Percentiles rank a stretch among this genome's conserved stretches.
Conservation (phyloP, 2,113 vertebrate genomes). For the Reinhardtius hippoglossoides region DNA sequence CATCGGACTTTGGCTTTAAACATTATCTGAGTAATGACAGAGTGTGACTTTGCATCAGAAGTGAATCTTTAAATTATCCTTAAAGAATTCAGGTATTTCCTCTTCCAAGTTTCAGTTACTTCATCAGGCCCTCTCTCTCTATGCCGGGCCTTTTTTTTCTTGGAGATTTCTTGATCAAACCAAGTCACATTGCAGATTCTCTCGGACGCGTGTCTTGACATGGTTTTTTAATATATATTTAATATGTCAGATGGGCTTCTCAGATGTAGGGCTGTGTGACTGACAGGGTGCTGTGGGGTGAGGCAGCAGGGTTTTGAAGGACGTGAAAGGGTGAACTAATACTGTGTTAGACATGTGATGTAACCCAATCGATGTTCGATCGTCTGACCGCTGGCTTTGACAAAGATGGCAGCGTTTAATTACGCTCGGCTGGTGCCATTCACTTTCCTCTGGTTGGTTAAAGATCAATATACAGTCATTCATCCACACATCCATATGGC, state of each 20-base stretch:
- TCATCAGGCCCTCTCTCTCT: background rate
- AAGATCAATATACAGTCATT: slow-evolving; percentile 40
- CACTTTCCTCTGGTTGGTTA: slow-evolving; percentile 15
- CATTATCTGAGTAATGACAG: background rate
- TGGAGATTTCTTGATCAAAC: slow-evolving; percentile 6
- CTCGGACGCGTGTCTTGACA: slow-evolving; percentile 41
- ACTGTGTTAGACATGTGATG: slow-evolving; percentile 40
- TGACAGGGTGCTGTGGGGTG: background rate
- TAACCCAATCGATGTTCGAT: slow-evolving; percentile 42
- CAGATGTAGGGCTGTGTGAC: slow-evolving; percentile 17
- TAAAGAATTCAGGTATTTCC: background rate
- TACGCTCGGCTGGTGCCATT: slow-evolving; percentile 36
- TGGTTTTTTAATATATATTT: slow-evolving; percentile 49
- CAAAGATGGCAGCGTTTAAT: slow-evolving; percentile 33
- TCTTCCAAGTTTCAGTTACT: background rate
- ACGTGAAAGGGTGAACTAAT: slow-evolving; percentile 22
- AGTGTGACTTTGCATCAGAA: background rate
- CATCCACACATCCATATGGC: slow-evolving; percentile 11
- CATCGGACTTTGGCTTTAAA: background rate
- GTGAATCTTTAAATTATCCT: background rate
- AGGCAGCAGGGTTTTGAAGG: slow-evolving; percentile 33
- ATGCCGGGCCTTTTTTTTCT: background rate
- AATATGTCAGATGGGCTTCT: slow-evolving; percentile 2
- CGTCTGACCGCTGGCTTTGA: slow-evolving; percentile 27
- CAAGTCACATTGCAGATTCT: slow-evolving; percentile 35